phyloP scores from a whole-genome alignment of 2,888 invertebrate genomes.

The Thera obeliscata region DNA sequence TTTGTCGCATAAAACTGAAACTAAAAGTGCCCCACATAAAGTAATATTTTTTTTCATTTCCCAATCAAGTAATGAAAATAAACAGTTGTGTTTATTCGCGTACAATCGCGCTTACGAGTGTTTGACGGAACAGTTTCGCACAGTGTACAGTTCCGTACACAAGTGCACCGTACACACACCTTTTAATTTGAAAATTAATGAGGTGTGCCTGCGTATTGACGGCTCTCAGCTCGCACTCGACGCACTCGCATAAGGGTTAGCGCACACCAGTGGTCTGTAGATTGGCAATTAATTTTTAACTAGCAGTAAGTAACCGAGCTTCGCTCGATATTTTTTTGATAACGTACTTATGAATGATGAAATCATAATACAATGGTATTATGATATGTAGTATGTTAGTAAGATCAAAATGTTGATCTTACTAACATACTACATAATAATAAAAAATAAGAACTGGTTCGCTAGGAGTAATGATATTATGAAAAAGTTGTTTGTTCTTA shows the following conservation, averaged over 20 bases:
- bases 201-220: conserved; percentile 40
- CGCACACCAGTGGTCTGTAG: no score
- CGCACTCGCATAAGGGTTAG: not conserved
- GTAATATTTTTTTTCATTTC: conserved; percentile 18
- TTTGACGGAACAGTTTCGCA: conserved; percentile 11
- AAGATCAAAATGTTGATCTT: no score
- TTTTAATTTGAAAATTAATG: conserved; percentile 50
- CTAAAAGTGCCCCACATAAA: not conserved
- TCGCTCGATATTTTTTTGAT: no score
- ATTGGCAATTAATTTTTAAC: no score
- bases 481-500: no score
- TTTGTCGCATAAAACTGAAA: not conserved
- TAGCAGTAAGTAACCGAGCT: no score
- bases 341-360: no score
- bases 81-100: conserved; percentile 21
- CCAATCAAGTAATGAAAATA: conserved; percentile 25
- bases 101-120: conserved; percentile 8
- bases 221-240: conserved; percentile 23
- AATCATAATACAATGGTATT: no score
- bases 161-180: conserved; percentile 34
- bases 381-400: no score
- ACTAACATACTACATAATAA: no score
- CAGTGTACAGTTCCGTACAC: conserved; percentile 38
- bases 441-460: no score
- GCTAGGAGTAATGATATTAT: no score